Evolutionary conservation across 2,888 invertebrate genomes (phyloP).

Genomic region (Rhaphigaster nebulosa): DNA sequence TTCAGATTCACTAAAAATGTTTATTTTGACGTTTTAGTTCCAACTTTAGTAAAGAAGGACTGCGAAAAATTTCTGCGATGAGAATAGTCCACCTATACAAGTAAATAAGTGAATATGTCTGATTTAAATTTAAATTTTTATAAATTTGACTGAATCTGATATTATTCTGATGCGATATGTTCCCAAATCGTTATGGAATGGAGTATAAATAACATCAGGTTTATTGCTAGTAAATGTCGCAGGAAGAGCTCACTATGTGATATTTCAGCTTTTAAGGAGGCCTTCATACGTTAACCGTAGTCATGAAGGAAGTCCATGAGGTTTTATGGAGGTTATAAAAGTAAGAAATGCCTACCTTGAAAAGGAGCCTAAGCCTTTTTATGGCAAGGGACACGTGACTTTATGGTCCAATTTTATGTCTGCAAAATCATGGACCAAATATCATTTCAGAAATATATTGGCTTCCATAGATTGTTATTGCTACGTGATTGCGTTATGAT

Average conservation of each 20-base stretch:
- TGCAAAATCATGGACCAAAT: slow-evolving; percentile 38
- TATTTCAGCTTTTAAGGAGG: slow-evolving; percentile 12
- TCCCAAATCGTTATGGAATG: neutral
- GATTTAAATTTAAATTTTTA: no score
- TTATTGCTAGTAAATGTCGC: slow-evolving; percentile 44
- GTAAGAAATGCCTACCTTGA: slow-evolving; percentile 39
- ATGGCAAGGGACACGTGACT: neutral
- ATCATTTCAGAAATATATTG: slow-evolving; percentile 26
- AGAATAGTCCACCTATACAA: no score
- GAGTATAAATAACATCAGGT: slow-evolving; percentile 5
- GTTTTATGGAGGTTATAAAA: slow-evolving; percentile 30
- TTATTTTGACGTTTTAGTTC: no score
- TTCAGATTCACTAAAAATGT: no score
- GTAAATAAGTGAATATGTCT: no score
- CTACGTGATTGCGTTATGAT: neutral
- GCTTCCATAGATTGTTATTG: neutral
- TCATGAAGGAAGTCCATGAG: slow-evolving; percentile 39
- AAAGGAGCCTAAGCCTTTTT: slow-evolving; percentile 35
- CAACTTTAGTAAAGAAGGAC: no score
- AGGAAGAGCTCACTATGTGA: slow-evolving; percentile 16
- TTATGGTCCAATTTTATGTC: slow-evolving; percentile 25
- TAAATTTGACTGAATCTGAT: neutral
- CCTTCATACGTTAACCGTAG: slow-evolving; percentile 43
- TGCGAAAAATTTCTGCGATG: no score
- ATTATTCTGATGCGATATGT: neutral